phyloP scores from a whole-genome alignment of 2,888 invertebrate species.

The Thereva unica region DNA sequence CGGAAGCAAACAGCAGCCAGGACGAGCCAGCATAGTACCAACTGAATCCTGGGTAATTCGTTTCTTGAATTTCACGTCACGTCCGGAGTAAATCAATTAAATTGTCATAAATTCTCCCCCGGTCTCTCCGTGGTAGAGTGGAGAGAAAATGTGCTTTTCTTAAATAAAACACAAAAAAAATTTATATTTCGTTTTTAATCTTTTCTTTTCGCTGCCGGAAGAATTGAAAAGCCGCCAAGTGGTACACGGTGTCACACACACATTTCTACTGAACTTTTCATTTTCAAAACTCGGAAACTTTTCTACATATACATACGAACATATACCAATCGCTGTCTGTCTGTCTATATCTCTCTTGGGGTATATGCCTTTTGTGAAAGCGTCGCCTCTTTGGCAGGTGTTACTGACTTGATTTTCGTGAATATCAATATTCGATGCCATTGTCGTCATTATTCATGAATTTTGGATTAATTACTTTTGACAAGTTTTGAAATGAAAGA shows the following conservation, averaged over 20 bases:
- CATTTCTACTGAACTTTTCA: no score
- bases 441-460: constrained; percentile 5
- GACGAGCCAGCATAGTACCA: constrained; percentile 34
- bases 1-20: not conserved
- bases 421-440: constrained; percentile 27
- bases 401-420: not conserved
- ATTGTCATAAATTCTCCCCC: constrained; percentile 53
- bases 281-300: not conserved
- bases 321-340: no score
- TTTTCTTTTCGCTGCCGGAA: not conserved
- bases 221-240: no score
- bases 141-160: no score
- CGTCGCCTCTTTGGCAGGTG: constrained; percentile 5
- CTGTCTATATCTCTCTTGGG: not conserved
- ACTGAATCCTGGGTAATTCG: constrained; percentile 50
- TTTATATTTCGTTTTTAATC: constrained; percentile 12
- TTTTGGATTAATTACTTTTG: constrained; percentile 29
- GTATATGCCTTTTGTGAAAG: constrained; percentile 1
- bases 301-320: not conserved
- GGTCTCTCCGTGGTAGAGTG: not conserved
- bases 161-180: no score
- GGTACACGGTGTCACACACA: no score
- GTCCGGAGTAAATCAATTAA: constrained; percentile 57
- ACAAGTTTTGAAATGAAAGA: not conserved
- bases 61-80: constrained; percentile 57